Base-by-base conservation (phyloP, 2,888 invertebrate genomes). In the Tetragnatha montana region DNA sequence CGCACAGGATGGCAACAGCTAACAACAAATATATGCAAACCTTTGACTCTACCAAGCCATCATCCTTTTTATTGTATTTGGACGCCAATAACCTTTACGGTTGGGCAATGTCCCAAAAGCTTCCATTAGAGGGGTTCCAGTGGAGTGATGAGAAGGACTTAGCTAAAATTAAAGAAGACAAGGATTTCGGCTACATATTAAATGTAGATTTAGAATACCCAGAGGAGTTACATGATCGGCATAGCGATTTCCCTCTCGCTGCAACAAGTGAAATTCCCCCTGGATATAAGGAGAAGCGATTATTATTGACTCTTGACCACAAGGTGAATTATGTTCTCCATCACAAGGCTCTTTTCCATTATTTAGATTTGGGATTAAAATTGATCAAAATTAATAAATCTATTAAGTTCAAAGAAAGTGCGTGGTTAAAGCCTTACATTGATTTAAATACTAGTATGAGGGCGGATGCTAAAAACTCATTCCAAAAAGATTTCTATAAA, bases 281-380 rank as follows among this genome's bases (percentile, higher is more conserved):
- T 7, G 19, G n/a, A 0, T 78, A 47, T 1, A 78, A 51, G 0
- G 10, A 78, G 8, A 1, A 21, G 6, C 35, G 49, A 49, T 47
- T 81, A 0, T 10, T 68, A 6, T n/a, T 49, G 21, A 81, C 69
- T 19, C 35, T 81, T n/a, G 1, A 81, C 3, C 10, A 8, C 6
- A 81, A 81, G 49, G 17, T 4, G 3, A 47, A 47, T 1, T 81
- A 81, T n/a, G 70, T 81, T 6, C 7, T 81, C 6, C 81, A 81
- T 70, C n/a, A 35, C n/a, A n/a, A n/a, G n/a, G n/a, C n/a, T n/a
- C n/a, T n/a, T n/a, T n/a, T n/a, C n/a, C n/a, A n/a, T n/a, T n/a
- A n/a, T n/a, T n/a, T n/a, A n/a, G n/a, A n/a, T n/a, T n/a, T n/a
- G n/a, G n/a, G n/a, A n/a, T n/a, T n/a, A n/a, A n/a, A n/a, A n/a